Base-by-base conservation (phyloP, 1,140 invertebrate genomes). In the Diabrotica undecimpunctata region DNA sequence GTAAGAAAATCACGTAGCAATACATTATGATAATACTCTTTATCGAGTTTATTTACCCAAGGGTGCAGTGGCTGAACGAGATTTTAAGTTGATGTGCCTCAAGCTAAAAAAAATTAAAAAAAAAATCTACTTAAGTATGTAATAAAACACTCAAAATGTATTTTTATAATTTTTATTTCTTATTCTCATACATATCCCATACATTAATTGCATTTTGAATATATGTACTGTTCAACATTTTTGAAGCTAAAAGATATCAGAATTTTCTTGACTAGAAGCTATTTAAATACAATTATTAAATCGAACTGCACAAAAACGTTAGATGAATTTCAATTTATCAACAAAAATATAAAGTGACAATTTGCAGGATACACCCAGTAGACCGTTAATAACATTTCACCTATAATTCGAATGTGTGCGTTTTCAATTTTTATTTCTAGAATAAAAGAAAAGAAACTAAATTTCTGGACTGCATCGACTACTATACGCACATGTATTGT, bases 121-220 rank as follows among this genome's bases (percentile, higher is more conserved):
- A 25, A 25, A 25, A 25, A 25, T 25, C 25, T 25, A 25, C n/a
- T n/a, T n/a, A n/a, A 4, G 4, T 25, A 25, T 25, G 1, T 25
- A 25, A 25, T 25, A 25, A 25, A 25, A 25, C 25, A 25, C 1
- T 25, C 25, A 25, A 25, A 25, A 4, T 25, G 25, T 12, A 54
- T 13, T 35, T 50, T 52, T 51, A 41, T 50, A 14, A 50, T 37
- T n/a, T 57, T 57, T 57, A 57, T 57, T 70, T 68, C 74, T 75
- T 76, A 76, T 73, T 78, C 76, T 77, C 77, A 76, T 77, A 77
- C 75, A 78, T 77, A 76, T 77, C 77, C 77, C 77, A 78, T 78
- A 78, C 77, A 78, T 75, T 77, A 78, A 77, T 70, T 77, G 75
- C 77, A 69, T 73, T 75, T 77, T 69, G 74, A 77, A 74, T 60